phyloP scores from a whole-genome alignment of 2,888 invertebrate species.

The Apodemia zela region DNA sequence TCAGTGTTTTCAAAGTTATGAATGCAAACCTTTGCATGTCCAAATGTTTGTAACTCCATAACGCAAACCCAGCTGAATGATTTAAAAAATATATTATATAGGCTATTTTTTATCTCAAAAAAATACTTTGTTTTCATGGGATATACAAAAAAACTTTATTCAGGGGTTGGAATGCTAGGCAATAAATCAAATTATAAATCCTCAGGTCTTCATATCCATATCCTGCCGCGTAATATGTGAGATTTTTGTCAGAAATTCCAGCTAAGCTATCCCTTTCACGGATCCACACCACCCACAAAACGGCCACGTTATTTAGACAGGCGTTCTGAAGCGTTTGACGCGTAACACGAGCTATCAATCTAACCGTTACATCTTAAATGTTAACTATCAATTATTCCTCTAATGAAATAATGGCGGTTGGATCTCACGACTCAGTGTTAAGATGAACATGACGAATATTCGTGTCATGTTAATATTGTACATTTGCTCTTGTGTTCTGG shows the following conservation, averaged over 20 bases:
- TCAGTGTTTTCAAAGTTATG: too few species aligned
- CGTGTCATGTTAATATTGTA: constrained; percentile 32
- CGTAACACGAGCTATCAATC: constrained; percentile 69
- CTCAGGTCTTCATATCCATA: too few species aligned
- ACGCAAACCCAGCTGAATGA: too few species aligned
- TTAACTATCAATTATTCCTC: constrained; percentile 68
- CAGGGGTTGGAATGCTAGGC: too few species aligned
- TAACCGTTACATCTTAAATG: constrained; percentile 59
- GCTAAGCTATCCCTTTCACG: background rate
- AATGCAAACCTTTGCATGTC: too few species aligned
- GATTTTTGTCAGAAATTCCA: background rate
- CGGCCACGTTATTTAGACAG: constrained; percentile 38
- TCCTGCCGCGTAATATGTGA: too few species aligned
- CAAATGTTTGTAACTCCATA: too few species aligned
- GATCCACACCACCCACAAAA: constrained; percentile 45
- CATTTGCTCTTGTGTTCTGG: constrained; percentile 31
- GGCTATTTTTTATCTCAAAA: too few species aligned
- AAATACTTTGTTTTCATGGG: too few species aligned
- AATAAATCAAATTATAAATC: too few species aligned
- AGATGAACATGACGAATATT: constrained; percentile 37
- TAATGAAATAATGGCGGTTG: constrained; percentile 65
- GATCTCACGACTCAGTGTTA: constrained; percentile 51
- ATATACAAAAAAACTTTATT: too few species aligned
- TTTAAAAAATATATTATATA: too few species aligned
- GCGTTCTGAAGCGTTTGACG: constrained; percentile 44